Evolutionary conservation across 2,888 invertebrate genomes (phyloP), one percentile per base, ranked within the genome.

Genomic region (Nomada goodeniana): DNA sequence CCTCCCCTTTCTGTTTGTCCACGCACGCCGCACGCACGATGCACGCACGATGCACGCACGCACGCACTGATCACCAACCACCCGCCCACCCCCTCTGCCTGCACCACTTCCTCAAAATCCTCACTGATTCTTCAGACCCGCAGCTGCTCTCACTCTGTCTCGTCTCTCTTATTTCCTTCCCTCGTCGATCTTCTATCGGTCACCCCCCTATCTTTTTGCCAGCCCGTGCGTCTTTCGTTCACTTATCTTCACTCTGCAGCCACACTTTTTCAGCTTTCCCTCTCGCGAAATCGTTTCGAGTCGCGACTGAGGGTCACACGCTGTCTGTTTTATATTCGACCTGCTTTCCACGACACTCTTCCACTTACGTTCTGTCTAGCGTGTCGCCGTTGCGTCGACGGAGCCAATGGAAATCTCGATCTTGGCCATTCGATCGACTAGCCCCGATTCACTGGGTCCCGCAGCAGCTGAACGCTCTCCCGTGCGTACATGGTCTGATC

Each of bases 1-100:
- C 23, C 18, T 68, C 55, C 7, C 20, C 20, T 23, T 68, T 7
- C 23, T 57, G 23, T 68, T 68, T 68, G 42, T 42, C 23, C 68
- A 36, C 68, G 53, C 68, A 75, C 68, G 68, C 20, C 53, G 68
- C 23, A 61, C 61, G 61, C 18, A 61, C 61, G 61, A 77, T 74
- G 61, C 73, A 60, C 60, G 60, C 18, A 61, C 60, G 60, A 77
- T 74, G 60, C 64, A 67, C 71, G 61, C 73, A 60, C 69, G 57
- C 77, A 67, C 77, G 72, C 82, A 68, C 72, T 69, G 53, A 57
- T 57, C 55, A 73, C 67, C 47, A 23, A 53, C 65, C 69, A 68
- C 42, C 52, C 59, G 50, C 76, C 83, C 42, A 60, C 80, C 60
- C 64, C 77, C 61, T 47, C 13, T 47, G 50, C 70, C 26, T 53